Evolutionary conservation across 2,113 vertebrate species (phyloP), one percentile per base, ranked within the genome.

Genomic region (sheep (Ovis aries)): DNA sequence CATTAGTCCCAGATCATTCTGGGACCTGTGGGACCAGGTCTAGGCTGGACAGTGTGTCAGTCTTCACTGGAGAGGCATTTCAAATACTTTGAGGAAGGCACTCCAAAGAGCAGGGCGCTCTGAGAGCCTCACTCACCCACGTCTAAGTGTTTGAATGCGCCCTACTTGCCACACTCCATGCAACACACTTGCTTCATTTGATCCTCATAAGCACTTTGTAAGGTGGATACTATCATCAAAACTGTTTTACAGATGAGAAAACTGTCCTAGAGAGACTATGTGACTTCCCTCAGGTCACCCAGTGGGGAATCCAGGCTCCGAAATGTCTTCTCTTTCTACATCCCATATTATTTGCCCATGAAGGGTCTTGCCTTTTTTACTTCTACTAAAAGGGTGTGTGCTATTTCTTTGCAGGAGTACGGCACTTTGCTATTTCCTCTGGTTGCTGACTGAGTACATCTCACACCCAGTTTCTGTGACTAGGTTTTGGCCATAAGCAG

Each of bases 321-420:
- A 95, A 96, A 93, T 96, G n/a, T 95, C 48, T 82, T 88, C 50
- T 81, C 25, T 55, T 92, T 94, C 77, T 92, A 55, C 55, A 43
- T 1, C 17, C 43, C 15, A 29, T 55, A 57, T 85, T 78, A 88
- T 40, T 82, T 78, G 25, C 48, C 55, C 55, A 33, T 71, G 48
- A 93, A 86, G 21, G 33, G 6, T 43, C 77, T 92, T 87, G 15
- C 48, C 45, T 94, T 95, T 82, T 62, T 88, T 11, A 82, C 29
- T 48, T 71, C 25, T 48, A 3, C 31, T 86, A 16, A 82, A 91
- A 40, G 52, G 17, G 1, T 1, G 3, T 55, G 48, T 89, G 55
- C 23, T 45, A 17, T 77, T 89, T 95, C 60, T 86, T 40, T 67
- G 85, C 15, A 88, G 78, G 9, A 50, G 3, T 55, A 45, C 5